Percentiles rank a stretch among this genome's conserved stretches.
These are phyloP conservation scores for Taenioides sp. DNA, from an alignment of 2,797 vertebrate species.

Conservation along the genomic window DNA sequence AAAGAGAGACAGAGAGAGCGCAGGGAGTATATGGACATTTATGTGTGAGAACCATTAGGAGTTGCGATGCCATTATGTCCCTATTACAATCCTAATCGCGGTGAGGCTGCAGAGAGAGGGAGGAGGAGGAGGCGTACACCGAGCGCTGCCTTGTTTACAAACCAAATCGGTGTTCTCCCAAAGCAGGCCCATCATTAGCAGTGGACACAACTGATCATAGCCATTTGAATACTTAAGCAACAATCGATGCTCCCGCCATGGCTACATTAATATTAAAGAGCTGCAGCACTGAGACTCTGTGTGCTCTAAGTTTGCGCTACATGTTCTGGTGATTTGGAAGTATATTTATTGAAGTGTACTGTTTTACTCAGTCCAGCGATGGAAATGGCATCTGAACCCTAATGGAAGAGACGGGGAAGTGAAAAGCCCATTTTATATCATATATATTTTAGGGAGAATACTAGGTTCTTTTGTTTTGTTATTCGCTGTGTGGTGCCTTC, in stretches of 20 bases:
- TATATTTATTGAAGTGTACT: neutral
- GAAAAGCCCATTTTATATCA: neutral
- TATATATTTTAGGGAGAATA: neutral
- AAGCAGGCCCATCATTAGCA: conserved; percentile 34
- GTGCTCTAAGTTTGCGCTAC: neutral
- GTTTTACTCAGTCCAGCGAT: neutral
- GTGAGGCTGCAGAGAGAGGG: conserved; percentile 1
- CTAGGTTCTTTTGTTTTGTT: no score
- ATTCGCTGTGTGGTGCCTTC: no score
- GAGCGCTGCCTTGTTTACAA: conserved; percentile 47
- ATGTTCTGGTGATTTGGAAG: no score
- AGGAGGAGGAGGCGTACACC: conserved; percentile 18
- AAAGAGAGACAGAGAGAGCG: neutral
- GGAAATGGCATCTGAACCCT: neutral
- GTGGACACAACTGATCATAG: conserved; percentile 36
- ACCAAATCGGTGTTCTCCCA: conserved; percentile 41
- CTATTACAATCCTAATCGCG: conserved; percentile 52
- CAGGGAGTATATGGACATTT: conserved; percentile 1
- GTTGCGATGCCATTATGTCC: conserved; percentile 47
- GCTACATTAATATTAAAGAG: conserved; percentile 39
- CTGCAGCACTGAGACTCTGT: neutral
- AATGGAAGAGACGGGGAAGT: neutral
- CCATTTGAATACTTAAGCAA: conserved; percentile 31
- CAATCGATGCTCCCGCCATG: conserved; percentile 25
- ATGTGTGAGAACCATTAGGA: conserved; percentile 39